phyloP scores from a whole-genome alignment of 2,797 vertebrate genomes.

The Rhynchonycteris naso region DNA sequence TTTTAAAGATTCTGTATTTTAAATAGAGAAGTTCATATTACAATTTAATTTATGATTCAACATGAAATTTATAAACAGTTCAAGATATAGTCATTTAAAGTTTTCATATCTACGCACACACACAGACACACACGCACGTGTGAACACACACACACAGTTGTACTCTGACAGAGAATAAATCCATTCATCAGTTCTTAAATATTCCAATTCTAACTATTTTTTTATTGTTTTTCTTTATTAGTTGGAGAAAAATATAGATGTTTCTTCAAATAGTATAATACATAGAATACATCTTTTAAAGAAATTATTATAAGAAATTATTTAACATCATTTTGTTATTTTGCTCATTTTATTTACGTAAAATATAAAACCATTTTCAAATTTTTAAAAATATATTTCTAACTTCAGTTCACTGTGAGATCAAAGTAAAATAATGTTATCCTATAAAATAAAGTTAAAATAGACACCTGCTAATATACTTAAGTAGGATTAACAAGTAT shows the following conservation, averaged over 20 bases:
- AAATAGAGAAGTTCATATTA: not conserved
- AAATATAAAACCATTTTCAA: not conserved
- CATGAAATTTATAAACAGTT: not conserved
- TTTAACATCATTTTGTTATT: not conserved
- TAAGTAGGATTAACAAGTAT: not conserved
- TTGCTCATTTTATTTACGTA: conserved; percentile 11
- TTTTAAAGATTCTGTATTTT: conserved; percentile 15
- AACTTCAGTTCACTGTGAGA: conserved; percentile 13
- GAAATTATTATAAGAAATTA: not conserved
- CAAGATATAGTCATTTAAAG: not conserved
- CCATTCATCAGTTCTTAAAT: not conserved
- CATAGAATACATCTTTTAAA: not conserved
- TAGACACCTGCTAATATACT: not conserved
- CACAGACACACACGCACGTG: too few relatives aligned
- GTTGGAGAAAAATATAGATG: conserved; percentile 21
- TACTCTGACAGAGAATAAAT: not conserved
- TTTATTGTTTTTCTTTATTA: not conserved
- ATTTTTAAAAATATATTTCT: not conserved
- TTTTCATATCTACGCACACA: not conserved
- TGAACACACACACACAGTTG: not conserved
- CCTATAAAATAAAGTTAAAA: conserved; percentile 30
- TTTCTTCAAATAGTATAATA: not conserved
- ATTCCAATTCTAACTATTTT: not conserved
- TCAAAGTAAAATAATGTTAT: conserved; percentile 30
- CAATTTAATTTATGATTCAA: not conserved